Percentiles rank a stretch among this genome's conserved stretches.
phyloP scores from a whole-genome alignment of 2,888 invertebrate genomes.

The Plebejus argus region DNA sequence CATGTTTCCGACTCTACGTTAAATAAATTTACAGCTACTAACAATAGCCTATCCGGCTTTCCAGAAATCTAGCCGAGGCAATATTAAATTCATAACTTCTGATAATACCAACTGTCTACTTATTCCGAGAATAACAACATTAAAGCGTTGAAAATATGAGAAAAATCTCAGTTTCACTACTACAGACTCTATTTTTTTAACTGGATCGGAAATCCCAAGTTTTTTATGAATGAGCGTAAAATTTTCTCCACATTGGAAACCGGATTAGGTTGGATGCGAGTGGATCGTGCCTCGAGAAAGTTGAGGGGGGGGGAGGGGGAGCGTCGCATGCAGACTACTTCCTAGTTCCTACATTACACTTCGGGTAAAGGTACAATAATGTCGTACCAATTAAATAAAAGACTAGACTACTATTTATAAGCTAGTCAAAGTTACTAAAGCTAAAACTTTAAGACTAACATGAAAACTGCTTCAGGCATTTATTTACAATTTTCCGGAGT shows the following conservation, averaged over 20 bases:
- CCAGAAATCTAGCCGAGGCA: not conserved
- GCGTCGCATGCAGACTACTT: not conserved
- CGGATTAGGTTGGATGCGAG: constrained; percentile 15
- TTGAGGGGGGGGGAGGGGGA: not conserved
- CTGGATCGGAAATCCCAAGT: not conserved
- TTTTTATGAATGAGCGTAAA: not conserved
- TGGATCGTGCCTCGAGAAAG: constrained; percentile 1
- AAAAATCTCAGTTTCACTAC: not conserved
- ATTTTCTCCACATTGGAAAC: constrained; percentile 19
- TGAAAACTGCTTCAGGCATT: no score
- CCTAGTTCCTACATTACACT: not conserved
- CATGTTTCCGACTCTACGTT: not conserved
- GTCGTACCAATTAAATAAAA: not conserved
- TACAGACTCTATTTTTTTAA: not conserved
- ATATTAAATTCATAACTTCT: not conserved
- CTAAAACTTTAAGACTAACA: no score
- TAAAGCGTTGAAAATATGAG: not conserved
- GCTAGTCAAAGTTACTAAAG: not conserved
- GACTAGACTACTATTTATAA: not conserved
- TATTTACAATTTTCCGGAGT: no score
- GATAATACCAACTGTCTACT: not conserved
- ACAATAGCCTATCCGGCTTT: not conserved
- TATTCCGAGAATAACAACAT: not conserved
- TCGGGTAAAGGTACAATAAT: not conserved
- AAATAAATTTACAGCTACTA: not conserved